These are phyloP conservation scores for Drosophila neocordata DNA, from an alignment of 1,140 invertebrate species.

Conservation along the genomic window DNA sequence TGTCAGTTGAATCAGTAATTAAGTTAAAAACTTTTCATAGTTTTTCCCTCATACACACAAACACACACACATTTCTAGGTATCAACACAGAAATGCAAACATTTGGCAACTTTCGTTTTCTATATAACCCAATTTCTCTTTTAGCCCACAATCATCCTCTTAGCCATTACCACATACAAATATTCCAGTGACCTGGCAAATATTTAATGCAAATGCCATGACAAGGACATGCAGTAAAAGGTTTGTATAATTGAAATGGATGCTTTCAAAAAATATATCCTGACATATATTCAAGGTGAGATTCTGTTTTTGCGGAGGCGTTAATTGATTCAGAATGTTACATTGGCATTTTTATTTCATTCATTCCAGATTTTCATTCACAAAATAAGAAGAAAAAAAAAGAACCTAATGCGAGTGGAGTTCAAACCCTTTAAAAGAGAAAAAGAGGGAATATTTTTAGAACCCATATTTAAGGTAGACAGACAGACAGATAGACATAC, in stretches of 20 bases:
- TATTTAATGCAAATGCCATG: slow-evolving; percentile 62
- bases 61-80: background rate
- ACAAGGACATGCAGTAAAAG: slow-evolving; percentile 65
- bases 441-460: background rate
- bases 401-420: background rate
- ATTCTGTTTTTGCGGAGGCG: slow-evolving; percentile 23
- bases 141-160: background rate
- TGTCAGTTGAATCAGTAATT: slow-evolving; percentile 37
- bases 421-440: background rate
- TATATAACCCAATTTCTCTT: slow-evolving; percentile 14
- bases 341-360: slow-evolving; percentile 7
- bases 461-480: background rate
- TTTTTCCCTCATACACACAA: background rate
- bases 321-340: slow-evolving; percentile 7
- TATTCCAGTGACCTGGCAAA: slow-evolving; percentile 26
- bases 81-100: background rate
- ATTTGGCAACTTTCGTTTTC: slow-evolving; percentile 6
- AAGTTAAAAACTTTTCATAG: slow-evolving; percentile 28
- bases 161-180: slow-evolving; percentile 6
- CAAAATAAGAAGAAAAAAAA: background rate
- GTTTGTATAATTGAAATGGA: slow-evolving; percentile 71
- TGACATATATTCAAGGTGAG: slow-evolving; percentile 41
- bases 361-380: slow-evolving; percentile 2
- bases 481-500: slow-evolving; percentile 9
- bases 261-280: slow-evolving; percentile 23